Evolutionary conservation across 2,113 vertebrate species (phyloP).

Genomic region (Amphiprion ocellaris): DNA sequence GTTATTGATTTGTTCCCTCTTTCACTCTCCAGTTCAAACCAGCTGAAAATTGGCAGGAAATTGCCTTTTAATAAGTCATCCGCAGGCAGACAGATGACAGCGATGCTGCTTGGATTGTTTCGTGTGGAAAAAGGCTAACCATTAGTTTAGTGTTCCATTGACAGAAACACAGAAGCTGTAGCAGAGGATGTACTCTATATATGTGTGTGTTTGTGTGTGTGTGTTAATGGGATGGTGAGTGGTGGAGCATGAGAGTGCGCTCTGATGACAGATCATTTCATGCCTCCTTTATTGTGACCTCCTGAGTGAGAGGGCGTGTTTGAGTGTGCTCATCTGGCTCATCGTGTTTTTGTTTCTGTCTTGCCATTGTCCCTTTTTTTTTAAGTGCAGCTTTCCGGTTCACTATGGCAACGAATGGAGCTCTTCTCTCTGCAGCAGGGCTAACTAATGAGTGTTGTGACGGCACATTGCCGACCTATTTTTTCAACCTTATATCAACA

Average conservation of each 20-base stretch:
- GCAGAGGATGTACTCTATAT: constrained; percentile 16
- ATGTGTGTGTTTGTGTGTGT: not conserved
- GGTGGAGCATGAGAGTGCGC: constrained; percentile 68
- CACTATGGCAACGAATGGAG: constrained; percentile 83
- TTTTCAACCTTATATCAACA: constrained; percentile 53
- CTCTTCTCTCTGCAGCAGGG: constrained; percentile 68
- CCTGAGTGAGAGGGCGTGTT: constrained; percentile 57
- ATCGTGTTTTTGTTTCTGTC: constrained; percentile 72
- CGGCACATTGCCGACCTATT: constrained; percentile 53
- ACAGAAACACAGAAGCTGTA: constrained; percentile 30
- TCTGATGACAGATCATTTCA: constrained; percentile 85
- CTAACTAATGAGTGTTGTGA: constrained; percentile 79
- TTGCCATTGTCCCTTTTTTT: constrained; percentile 66
- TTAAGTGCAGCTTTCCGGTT: constrained; percentile 75
- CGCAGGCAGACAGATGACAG: constrained; percentile 31
- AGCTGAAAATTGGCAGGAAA: constrained; percentile 76
- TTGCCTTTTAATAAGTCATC: constrained; percentile 79
- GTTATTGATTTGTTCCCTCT: constrained; percentile 73
- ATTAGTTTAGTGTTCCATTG: constrained; percentile 64
- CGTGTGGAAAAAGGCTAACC: constrained; percentile 51
- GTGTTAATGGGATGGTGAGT: constrained; percentile 30
- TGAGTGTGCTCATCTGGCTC: constrained; percentile 53
- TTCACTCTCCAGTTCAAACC: constrained; percentile 33
- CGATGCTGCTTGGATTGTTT: constrained; percentile 60
- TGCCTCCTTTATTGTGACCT: constrained; percentile 67